Evolutionary conservation across 2,113 vertebrate species (phyloP), one percentile per base, ranked within the genome.

Genomic region (Dipodomys ordii): DNA sequence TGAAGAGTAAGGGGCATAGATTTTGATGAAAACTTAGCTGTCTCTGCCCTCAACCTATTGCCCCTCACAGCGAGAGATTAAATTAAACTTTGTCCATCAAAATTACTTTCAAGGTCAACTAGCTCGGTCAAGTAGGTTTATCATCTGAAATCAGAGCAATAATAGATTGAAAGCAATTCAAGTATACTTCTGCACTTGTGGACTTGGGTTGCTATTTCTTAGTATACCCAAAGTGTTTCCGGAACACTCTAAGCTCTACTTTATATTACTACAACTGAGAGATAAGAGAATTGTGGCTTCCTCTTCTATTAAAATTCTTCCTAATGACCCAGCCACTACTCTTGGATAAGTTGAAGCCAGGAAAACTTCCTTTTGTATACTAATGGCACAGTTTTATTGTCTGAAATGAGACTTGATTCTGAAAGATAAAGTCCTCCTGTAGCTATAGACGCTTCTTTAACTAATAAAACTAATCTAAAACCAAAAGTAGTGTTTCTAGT

Each of bases 391-490:
- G 44, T 44, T 46, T 81, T 82, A 44, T 80, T 78, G 46, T 81
- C 79, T 23, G 65, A 64, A 86, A 62, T 64, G 88, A 44, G 46
- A 77, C 8, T 79, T 90, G 64, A 88, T 83, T 95, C 86, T 35
- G 15, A 83, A 88, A 86, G 73, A 64, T 71, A 83, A 92, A 90
- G 74, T 67, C 22, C 35, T 88, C 4, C 87, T 93, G 88, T 69
- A 39, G 28, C 71, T 65, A 64, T 60, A 71, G 44, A 46, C 64
- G n/a, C 28, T 71, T 20, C 12, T 44, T 64, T 68, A 78, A 88
- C 27, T 72, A 87, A 78, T 27, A 82, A 82, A 84, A 85, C 25
- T 83, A 32, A 20, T 79, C 15, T 46, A 32, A 93, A 93, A 87
- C 6, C 67, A 62, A 94, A 94, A 93, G 68, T 57, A 68, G 30